phyloP scores from a whole-genome alignment of 2,113 vertebrate species.

The Mesembrinibis cayennensis region DNA sequence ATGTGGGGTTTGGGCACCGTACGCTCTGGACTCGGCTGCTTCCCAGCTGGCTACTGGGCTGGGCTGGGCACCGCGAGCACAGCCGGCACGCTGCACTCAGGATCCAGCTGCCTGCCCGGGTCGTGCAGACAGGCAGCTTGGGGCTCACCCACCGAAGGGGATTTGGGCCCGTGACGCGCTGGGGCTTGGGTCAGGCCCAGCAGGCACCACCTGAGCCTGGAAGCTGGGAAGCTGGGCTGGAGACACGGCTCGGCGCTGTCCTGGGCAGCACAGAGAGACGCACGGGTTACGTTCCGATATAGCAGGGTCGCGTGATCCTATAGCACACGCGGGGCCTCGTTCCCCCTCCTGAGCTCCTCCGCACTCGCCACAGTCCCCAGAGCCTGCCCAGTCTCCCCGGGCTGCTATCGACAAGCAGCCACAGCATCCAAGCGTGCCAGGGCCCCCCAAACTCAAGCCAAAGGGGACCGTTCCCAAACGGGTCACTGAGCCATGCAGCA shows the following conservation, averaged over 20 bases:
- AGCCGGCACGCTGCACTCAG: fast-evolving
- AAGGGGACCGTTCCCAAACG: not conserved
- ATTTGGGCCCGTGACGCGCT: not conserved
- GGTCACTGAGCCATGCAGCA: too few species aligned
- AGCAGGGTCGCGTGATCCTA: not conserved
- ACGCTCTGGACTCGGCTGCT: not conserved
- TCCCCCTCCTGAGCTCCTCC: fast-evolving
- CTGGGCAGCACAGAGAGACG: not conserved
- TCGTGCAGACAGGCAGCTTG: fast-evolving
- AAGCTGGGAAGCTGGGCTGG: not conserved
- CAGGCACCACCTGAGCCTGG: too few species aligned
- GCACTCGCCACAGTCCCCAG: not conserved
- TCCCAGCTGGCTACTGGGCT: not conserved
- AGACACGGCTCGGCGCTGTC: not conserved
- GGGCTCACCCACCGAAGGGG: not conserved
- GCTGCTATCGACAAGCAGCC: not conserved
- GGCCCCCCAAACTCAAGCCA: not conserved
- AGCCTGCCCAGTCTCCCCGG: not conserved
- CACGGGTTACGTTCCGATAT: not conserved
- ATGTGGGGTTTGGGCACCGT: not conserved
- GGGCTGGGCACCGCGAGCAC: not conserved
- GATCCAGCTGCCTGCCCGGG: not conserved
- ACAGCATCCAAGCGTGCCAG: not conserved
- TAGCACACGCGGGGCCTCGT: fast-evolving
- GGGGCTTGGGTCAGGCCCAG: not conserved